Evolutionary conservation across 2,888 invertebrate species (phyloP).

Genomic region (Euplexia lucipara): DNA sequence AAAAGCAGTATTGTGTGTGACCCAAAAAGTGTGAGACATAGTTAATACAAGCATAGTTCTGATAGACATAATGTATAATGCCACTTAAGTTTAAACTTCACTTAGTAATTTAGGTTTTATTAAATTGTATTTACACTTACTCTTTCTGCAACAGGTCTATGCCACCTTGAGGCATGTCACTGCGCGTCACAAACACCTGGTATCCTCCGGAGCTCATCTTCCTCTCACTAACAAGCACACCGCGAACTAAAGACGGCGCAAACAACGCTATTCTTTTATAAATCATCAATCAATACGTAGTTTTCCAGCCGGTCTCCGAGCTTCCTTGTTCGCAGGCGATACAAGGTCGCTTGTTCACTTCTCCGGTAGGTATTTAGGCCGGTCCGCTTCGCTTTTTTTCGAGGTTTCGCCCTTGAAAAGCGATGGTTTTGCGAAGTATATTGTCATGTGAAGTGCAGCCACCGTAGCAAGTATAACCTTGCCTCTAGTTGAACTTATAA

Average conservation of each 20-base stretch:
- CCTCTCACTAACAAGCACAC: slow-evolving; percentile 66
- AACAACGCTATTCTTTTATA: slow-evolving; percentile 71
- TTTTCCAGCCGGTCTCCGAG: slow-evolving; percentile 65
- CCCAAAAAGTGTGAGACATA: too few species aligned
- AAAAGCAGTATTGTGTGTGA: too few species aligned
- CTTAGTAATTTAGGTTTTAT: background rate
- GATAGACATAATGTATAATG: too few species aligned
- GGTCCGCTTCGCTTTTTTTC: slow-evolving; percentile 67
- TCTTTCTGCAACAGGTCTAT: slow-evolving; percentile 91
- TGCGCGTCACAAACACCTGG: slow-evolving; percentile 92
- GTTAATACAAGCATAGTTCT: background rate
- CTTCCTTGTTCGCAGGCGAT: slow-evolving; percentile 49
- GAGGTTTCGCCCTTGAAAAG: slow-evolving; percentile 80
- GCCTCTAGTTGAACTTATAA: slow-evolving; percentile 84
- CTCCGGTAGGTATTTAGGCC: slow-evolving; percentile 85
- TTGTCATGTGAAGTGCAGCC: slow-evolving; percentile 80
- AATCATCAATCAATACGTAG: slow-evolving; percentile 75
- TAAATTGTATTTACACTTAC: slow-evolving; percentile 83
- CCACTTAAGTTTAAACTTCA: background rate
- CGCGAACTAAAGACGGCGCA: slow-evolving; percentile 67
- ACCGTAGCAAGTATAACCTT: slow-evolving; percentile 85
- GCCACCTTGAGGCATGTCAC: slow-evolving; percentile 92
- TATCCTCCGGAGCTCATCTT: slow-evolving; percentile 84
- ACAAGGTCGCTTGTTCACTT: slow-evolving; percentile 74
- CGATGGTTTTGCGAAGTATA: slow-evolving; percentile 85